A percentile compares a stretch with the other conserved stretches of the same genome.
phyloP scores from a whole-genome alignment of 2,113 vertebrate genomes.

The Neodon shergylaensis region DNA sequence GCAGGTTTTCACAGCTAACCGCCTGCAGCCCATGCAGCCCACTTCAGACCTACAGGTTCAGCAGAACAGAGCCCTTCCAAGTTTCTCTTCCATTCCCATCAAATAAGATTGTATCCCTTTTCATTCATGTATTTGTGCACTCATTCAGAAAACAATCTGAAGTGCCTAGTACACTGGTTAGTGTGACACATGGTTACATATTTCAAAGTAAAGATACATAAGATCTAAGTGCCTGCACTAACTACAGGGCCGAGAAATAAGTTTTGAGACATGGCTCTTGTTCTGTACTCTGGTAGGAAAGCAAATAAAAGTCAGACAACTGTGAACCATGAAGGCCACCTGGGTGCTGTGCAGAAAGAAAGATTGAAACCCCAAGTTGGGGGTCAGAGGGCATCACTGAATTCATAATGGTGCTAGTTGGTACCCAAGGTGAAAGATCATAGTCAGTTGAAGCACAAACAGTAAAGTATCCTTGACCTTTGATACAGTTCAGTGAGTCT shows the following conservation, averaged over 20 bases:
- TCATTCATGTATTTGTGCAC: background rate
- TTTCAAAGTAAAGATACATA: background rate
- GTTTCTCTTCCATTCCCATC: background rate
- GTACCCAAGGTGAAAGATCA: background rate
- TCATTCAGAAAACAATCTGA: slow-evolving; percentile 38
- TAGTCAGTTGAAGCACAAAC: background rate
- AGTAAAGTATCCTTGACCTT: background rate
- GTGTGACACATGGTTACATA: background rate
- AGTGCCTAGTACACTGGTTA: background rate
- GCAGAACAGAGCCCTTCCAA: background rate
- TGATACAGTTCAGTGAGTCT: slow-evolving; percentile 4
- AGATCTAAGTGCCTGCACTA: background rate
- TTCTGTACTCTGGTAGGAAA: background rate
- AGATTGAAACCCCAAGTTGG: background rate
- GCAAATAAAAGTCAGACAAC: background rate
- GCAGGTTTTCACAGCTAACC: background rate
- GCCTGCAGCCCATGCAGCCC: background rate
- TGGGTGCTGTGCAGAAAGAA: background rate
- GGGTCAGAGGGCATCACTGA: background rate
- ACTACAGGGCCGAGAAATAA: slow-evolving; percentile 8
- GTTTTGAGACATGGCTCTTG: background rate
- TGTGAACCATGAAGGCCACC: background rate
- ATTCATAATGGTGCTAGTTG: background rate
- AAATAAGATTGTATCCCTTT: slow-evolving; percentile 30
- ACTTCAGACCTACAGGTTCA: background rate